Evolutionary conservation across 53 echinoderm and acorn worm genomes (phyloP).

Genomic region (Arbacia lixula): DNA sequence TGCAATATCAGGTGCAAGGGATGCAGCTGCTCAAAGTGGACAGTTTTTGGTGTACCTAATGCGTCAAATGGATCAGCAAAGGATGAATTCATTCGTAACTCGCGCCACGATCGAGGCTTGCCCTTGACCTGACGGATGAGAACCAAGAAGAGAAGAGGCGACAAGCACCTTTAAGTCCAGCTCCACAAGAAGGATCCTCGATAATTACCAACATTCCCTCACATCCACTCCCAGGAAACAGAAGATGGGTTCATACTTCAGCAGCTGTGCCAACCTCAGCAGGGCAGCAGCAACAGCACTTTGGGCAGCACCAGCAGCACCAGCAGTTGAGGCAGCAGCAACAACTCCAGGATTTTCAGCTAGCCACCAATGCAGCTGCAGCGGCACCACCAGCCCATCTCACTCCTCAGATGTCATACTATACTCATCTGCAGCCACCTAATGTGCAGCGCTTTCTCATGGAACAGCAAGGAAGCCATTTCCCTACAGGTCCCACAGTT

Average conservation of each 20-base stretch:
- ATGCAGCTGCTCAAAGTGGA: constrained; percentile 24
- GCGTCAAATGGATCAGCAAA: constrained; percentile 53
- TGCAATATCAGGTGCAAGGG: constrained; percentile 47
- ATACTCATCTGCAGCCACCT: constrained; percentile 24
- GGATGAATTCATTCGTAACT: constrained; percentile 37
- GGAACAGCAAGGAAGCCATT: constrained; percentile 13
- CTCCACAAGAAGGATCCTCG: neutral
- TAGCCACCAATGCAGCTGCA: constrained; percentile 21
- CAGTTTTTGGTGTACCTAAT: constrained; percentile 45
- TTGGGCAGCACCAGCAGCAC: no score
- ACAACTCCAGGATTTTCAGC: constrained; percentile 24
- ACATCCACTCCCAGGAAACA: constrained; percentile 14
- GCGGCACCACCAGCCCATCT: constrained; percentile 27
- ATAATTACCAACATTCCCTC: neutral
- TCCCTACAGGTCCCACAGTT: constrained; percentile 27
- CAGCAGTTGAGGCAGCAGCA: constrained; percentile 23
- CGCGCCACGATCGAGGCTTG: constrained; percentile 1
- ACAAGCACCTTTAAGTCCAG: neutral
- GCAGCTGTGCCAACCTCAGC: constrained; percentile 2
- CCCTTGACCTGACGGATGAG: neutral
- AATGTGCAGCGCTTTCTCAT: constrained; percentile 1
- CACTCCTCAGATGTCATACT: constrained; percentile 24
- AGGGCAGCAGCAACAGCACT: constrained; percentile 20
- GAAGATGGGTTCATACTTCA: neutral
- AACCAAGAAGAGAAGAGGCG: neutral